These are phyloP conservation scores for Conus betulinus DNA, from an alignment of 1,140 invertebrate genomes.

Conservation along the genomic window DNA sequence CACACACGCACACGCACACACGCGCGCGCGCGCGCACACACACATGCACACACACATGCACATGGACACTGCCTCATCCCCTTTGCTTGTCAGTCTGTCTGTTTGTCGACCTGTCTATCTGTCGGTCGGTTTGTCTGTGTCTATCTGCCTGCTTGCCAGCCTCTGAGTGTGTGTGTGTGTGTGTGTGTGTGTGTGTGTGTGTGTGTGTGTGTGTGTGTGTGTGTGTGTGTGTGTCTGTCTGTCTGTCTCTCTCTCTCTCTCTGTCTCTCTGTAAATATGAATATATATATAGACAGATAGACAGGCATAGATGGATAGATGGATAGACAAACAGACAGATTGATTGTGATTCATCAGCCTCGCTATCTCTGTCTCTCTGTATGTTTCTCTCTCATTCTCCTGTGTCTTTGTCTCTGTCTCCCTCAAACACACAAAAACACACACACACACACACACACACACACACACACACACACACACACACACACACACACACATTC, in stretches of 20 bases:
- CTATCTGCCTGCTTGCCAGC: background rate
- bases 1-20: too few species aligned
- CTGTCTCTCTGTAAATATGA: slow-evolving; percentile 2
- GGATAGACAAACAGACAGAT: slow-evolving; percentile 17
- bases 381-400: too few species aligned
- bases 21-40: too few species aligned
- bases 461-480: too few species aligned
- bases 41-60: too few species aligned
- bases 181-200: background rate
- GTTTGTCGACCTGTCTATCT: background rate
- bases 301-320: background rate
- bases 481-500: background rate
- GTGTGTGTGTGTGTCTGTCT: background rate
- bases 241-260: slow-evolving; percentile 20
- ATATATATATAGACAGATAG: slow-evolving; percentile 16
- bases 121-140: background rate
- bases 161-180: too few species aligned
- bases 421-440: background rate
- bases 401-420: too few species aligned
- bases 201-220: background rate
- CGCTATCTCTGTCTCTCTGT: too few species aligned
- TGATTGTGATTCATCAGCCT: background rate
- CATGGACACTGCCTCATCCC: too few species aligned
- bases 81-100: background rate
- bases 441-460: background rate